These are phyloP conservation scores for Sebastes taczanowskii DNA, from an alignment of 2,797 vertebrate genomes.

Conservation along the genomic window DNA sequence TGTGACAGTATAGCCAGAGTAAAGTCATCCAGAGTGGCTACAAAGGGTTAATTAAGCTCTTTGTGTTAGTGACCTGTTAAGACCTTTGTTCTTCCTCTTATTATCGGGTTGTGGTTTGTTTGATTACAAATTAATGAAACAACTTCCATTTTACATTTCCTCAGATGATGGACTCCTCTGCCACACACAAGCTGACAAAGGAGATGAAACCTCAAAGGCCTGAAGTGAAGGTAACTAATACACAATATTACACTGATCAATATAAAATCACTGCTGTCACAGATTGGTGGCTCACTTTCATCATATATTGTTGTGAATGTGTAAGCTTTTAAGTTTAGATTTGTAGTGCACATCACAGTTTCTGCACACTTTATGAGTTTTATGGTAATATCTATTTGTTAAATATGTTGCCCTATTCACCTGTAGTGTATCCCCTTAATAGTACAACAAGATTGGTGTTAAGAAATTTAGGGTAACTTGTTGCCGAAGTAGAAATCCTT, in stretches of 20 bases:
- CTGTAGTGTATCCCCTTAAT: too few species aligned
- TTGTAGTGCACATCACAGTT: background rate
- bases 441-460: background rate
- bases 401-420: too few species aligned
- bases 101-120: background rate
- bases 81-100: too few species aligned
- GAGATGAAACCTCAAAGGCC: slow-evolving; percentile 54
- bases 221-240: slow-evolving; percentile 63
- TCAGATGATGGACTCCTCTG: slow-evolving; percentile 76
- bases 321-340: background rate
- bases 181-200: slow-evolving; percentile 57
- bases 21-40: background rate
- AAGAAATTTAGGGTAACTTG: background rate
- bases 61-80: background rate
- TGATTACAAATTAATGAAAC: background rate
- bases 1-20: background rate
- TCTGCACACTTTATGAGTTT: background rate
- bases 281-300: background rate
- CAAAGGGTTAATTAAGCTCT: background rate
- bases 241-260: background rate
- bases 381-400: too few species aligned
- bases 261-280: background rate
- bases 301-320: background rate
- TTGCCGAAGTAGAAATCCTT: background rate
- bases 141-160: background rate